These are phyloP conservation scores for Terebella lapidaria DNA, from an alignment of 2,888 invertebrate genomes.

Conservation along the genomic window DNA sequence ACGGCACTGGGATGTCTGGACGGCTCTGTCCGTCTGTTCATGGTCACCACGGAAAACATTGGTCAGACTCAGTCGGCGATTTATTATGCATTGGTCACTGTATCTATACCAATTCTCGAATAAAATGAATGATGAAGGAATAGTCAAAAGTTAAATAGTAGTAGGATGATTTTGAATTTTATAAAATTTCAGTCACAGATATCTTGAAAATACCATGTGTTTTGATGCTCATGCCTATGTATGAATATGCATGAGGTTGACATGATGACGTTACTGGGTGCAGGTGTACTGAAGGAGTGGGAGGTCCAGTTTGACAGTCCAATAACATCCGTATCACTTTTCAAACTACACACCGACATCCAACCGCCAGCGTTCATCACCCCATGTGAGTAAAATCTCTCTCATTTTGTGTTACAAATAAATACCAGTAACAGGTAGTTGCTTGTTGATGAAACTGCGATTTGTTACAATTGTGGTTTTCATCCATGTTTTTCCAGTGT, in stretches of 20 bases:
- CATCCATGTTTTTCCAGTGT: conserved; percentile 9
- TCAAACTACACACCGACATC: conserved; percentile 35
- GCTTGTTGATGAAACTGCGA: background rate
- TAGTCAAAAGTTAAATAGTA: too few relatives aligned
- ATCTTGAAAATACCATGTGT: too few relatives aligned
- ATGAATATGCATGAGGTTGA: too few relatives aligned
- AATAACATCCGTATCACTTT: conserved; percentile 60
- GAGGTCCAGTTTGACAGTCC: conserved; percentile 58
- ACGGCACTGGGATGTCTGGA: conserved; percentile 63
- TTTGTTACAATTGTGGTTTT: background rate
- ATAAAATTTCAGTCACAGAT: too few relatives aligned
- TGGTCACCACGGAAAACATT: conserved; percentile 5
- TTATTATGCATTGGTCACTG: too few relatives aligned
- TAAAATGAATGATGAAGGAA: too few relatives aligned
- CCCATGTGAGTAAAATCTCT: conserved; percentile 11
- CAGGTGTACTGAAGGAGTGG: too few relatives aligned
- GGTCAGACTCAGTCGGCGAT: conserved; percentile 41
- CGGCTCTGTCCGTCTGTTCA: conserved; percentile 48
- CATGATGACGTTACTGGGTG: too few relatives aligned
- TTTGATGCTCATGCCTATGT: too few relatives aligned
- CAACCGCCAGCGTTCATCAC: conserved; percentile 32
- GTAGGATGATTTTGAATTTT: too few relatives aligned
- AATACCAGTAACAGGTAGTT: background rate
- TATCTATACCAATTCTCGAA: too few relatives aligned
- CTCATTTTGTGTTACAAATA: background rate